Conservation (phyloP, 2,888 invertebrate species). For the Ommatoiulus sabulosus region DNA sequence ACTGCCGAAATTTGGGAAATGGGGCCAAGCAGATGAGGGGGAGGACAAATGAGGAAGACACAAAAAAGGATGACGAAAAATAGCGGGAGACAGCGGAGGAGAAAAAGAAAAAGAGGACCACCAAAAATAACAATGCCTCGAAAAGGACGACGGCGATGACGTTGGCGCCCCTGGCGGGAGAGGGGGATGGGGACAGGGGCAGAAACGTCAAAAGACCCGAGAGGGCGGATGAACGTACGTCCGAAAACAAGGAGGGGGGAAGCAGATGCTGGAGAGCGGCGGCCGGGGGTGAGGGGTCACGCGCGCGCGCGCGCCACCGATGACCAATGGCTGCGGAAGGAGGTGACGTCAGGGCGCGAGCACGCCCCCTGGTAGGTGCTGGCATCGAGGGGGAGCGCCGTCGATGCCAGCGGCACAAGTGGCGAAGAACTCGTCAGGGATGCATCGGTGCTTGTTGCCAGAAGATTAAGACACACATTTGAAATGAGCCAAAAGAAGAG, state of each 20-base stretch:
- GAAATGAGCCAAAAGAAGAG: neutral
- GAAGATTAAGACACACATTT: too few relatives aligned
- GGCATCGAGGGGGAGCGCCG: neutral
- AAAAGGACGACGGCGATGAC: too few relatives aligned
- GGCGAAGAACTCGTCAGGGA: neutral
- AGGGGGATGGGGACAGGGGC: neutral
- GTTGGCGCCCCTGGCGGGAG: neutral
- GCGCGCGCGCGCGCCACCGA: neutral
- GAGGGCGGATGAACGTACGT: neutral
- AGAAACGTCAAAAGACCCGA: neutral
- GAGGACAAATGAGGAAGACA: neutral
- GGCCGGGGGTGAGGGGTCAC: neutral
- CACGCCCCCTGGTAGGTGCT: neutral
- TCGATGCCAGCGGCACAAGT: neutral
- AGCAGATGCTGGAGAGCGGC: too few relatives aligned
- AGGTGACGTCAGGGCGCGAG: neutral
- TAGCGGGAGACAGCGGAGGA: neutral
- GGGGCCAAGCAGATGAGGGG: conserved; percentile 1
- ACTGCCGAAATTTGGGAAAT: neutral
- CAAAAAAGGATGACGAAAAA: neutral
- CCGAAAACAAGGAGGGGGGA: neutral
- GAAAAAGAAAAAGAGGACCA: neutral
- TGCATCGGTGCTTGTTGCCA: too few relatives aligned
- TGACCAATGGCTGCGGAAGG: neutral
- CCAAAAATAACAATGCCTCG: conserved; percentile 1